A percentile compares a stretch with the other conserved stretches of the same genome.
Evolutionary conservation across 2,113 vertebrate species (phyloP).

Genomic region (Lophius piscatorius): DNA sequence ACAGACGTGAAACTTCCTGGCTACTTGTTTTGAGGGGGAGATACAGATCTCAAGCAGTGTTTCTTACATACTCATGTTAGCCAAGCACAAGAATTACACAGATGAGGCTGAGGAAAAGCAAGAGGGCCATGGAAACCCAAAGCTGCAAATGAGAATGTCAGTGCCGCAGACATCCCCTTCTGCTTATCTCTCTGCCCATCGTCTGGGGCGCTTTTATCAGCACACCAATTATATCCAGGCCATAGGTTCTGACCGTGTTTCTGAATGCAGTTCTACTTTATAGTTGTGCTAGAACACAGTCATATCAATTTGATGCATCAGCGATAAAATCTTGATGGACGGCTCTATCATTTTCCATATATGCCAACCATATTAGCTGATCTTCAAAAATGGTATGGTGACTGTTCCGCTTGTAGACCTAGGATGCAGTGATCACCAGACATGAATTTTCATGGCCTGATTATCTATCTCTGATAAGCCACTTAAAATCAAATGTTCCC

Average conservation of each 20-base stretch:
- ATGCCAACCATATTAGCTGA: neutral
- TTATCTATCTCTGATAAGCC: too few species aligned
- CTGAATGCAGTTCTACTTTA: constrained; percentile 16
- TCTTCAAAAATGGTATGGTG: too few species aligned
- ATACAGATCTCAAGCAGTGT: constrained; percentile 61
- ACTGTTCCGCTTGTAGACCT: too few species aligned
- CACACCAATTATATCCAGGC: constrained; percentile 50
- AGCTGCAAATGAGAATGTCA: constrained; percentile 60
- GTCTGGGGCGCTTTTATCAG: constrained; percentile 58
- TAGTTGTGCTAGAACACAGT: constrained; percentile 15
- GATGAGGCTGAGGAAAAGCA: constrained; percentile 37
- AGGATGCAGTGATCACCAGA: too few species aligned
- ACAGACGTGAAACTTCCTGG: constrained; percentile 74
- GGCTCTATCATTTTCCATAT: neutral
- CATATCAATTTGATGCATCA: constrained; percentile 10
- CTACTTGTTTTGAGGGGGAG: constrained; percentile 62
- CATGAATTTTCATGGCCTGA: too few species aligned
- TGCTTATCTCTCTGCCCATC: constrained; percentile 66
- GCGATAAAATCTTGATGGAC: neutral
- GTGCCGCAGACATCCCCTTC: constrained; percentile 55
- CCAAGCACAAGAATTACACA: constrained; percentile 37
- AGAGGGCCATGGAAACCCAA: constrained; percentile 55
- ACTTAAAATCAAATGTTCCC: too few species aligned
- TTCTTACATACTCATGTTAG: constrained; percentile 46
- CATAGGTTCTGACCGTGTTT: constrained; percentile 28